A percentile compares a stretch with the other conserved stretches of the same genome.
These are phyloP conservation scores for Lycophotia porphyrea DNA, from an alignment of 2,888 invertebrate species.

Conservation along the genomic window DNA sequence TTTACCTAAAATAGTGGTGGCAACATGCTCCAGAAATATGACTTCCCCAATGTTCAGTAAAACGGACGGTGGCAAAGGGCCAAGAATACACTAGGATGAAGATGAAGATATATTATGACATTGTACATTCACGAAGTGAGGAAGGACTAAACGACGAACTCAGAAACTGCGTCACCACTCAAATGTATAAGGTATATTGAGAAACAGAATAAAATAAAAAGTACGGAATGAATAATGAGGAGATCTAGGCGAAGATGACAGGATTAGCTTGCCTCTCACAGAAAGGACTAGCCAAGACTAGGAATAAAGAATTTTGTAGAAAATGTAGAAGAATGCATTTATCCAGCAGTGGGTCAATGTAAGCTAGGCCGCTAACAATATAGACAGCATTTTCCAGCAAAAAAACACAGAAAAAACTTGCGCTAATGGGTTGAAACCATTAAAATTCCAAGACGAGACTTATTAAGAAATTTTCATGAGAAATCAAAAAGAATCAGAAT, in stretches of 20 bases:
- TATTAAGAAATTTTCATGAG: constrained; percentile 2
- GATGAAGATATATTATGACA: constrained; percentile 62
- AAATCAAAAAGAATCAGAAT: background rate
- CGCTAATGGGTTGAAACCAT: constrained; percentile 1
- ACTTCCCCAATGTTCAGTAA: constrained; percentile 51
- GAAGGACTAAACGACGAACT: constrained; percentile 43
- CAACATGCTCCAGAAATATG: constrained; percentile 59
- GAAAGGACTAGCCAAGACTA: background rate
- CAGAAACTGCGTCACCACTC: constrained; percentile 39
- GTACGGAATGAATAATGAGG: background rate
- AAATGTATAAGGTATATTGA: constrained; percentile 16
- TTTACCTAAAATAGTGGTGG: constrained; percentile 53
- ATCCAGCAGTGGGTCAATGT: background rate
- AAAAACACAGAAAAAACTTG: background rate
- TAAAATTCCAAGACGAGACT: background rate
- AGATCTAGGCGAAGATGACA: background rate
- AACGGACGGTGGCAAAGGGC: constrained; percentile 55
- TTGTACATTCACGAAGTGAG: constrained; percentile 51
- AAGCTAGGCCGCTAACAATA: background rate
- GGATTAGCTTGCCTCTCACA: background rate
- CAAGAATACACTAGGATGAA: constrained; percentile 60
- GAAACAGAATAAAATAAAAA: constrained; percentile 3
- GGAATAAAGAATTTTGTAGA: background rate
- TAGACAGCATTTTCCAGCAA: background rate
- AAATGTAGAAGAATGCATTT: background rate